Conservation (phyloP, 2,797 vertebrate genomes). For the Argentina silus region DNA sequence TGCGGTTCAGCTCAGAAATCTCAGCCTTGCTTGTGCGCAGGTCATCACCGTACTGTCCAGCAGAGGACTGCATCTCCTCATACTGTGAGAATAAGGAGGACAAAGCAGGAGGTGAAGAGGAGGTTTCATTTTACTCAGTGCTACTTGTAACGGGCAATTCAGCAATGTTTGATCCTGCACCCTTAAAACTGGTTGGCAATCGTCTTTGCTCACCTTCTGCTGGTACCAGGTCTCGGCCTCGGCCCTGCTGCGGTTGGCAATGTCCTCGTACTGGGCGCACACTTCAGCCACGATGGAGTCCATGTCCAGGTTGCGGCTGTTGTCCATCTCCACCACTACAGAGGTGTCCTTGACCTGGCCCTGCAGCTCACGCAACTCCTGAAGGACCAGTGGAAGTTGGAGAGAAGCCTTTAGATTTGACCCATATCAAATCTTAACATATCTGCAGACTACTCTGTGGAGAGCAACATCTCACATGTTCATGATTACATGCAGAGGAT, state of each 20-base stretch:
- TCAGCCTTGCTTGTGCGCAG: constrained; percentile 79
- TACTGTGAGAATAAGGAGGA: constrained; percentile 64
- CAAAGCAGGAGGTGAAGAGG: neutral
- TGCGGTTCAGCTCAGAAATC: constrained; percentile 77
- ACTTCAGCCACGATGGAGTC: constrained; percentile 89
- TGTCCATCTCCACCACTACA: constrained; percentile 87
- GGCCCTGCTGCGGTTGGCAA: constrained; percentile 84
- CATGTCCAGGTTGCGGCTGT: constrained; percentile 86
- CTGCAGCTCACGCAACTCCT: constrained; percentile 84
- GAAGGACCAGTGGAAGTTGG: constrained; percentile 23
- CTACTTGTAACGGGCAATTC: no score
- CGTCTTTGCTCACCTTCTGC: constrained; percentile 79
- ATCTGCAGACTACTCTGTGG: neutral
- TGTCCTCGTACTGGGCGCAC: constrained; percentile 88
- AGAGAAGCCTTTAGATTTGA: constrained; percentile 7
- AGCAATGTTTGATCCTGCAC: neutral
- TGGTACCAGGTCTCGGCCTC: constrained; percentile 90
- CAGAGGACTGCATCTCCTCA: constrained; percentile 79
- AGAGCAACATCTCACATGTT: no score
- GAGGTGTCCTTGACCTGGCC: constrained; percentile 84
- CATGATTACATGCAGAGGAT: no score
- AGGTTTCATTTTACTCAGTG: no score
- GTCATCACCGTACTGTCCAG: constrained; percentile 77
- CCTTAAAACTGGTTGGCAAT: neutral
- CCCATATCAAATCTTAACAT: neutral